Base-by-base conservation (phyloP, 2,797 vertebrate genomes). In the Malacoraja senta region DNA sequence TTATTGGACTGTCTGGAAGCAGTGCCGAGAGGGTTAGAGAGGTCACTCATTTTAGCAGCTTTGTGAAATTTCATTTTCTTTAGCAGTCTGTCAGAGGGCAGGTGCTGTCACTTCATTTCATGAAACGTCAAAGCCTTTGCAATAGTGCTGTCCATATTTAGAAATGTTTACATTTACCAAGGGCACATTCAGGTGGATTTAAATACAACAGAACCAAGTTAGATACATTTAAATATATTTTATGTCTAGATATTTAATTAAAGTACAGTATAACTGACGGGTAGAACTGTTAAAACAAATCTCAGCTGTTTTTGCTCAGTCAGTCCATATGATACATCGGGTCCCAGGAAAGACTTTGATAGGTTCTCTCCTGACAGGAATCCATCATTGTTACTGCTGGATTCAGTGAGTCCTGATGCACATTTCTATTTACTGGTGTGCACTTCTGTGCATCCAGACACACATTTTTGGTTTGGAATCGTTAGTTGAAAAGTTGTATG, bases 171-270 rank as follows among this genome's bases (percentile, higher is more conserved):
- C 71, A 29, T 83, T 13, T 24, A 83, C 24, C 10, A 83, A 26
- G 13, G n/a, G n/a, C 61, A 68, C n/a, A 88, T 32, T 88, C 35
- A 35, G 17, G 21, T 88, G 35, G 61, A 68, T n/a, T 86, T n/a
- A 63, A 61, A 86, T 63, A 7, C 71, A 72, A 26, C 71, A 9
- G 26, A 63, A 58, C 32, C 24, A 26, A 72, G 71, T 72, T 26
- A 91, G 88, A 38, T 65, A 72, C 19, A 15, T 76, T 53, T 53
- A 76, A 92, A 91, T 72, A 44, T 26, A 24, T n/a, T 92, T 92
- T 44, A 76, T 74, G 71, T 76, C 90, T 12, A 58, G 13, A 24
- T 17, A 53, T 76, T 91, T 74, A 13, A 53, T 91, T 68, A 72
- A 91, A 38, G 38, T 68, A 72, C 71, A 38, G 38, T 74, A 76